These are phyloP conservation scores for Ailuropoda melanoleuca DNA, from an alignment of 2,113 vertebrate species.

Conservation along the genomic window DNA sequence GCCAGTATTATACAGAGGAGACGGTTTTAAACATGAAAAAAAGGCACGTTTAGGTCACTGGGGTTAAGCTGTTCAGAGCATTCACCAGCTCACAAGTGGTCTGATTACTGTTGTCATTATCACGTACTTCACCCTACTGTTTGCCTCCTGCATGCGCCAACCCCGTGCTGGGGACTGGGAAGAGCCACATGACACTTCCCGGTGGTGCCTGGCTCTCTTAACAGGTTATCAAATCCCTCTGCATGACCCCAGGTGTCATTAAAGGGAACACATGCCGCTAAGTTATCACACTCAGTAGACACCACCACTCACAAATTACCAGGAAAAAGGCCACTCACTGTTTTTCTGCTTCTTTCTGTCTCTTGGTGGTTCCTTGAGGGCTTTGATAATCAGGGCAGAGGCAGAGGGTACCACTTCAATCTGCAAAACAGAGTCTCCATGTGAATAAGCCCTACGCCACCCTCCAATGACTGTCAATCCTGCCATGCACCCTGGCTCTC, in stretches of 20 bases:
- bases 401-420: constrained; percentile 98
- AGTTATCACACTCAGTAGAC: fast-evolving
- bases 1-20: background rate
- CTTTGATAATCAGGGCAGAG: constrained; percentile 98
- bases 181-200: background rate
- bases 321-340: constrained; percentile 87
- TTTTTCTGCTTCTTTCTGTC: constrained; percentile 99
- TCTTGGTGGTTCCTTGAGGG: constrained; percentile 97
- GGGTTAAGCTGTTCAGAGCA: background rate
- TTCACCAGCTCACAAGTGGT: background rate
- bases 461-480: fast-evolving
- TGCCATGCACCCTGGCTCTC: background rate
- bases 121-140: background rate
- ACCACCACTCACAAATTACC: background rate
- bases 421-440: constrained; percentile 78
- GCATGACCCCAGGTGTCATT: background rate
- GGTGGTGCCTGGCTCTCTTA: background rate
- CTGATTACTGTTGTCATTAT: background rate
- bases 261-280: background rate
- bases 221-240: background rate
- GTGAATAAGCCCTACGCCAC: background rate
- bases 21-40: background rate
- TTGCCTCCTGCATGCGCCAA: background rate
- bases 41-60: fast-evolving
- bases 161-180: background rate